These are phyloP conservation scores for Petrolisthes manimaculis DNA, from an alignment of 2,888 invertebrate species.

Conservation along the genomic window DNA sequence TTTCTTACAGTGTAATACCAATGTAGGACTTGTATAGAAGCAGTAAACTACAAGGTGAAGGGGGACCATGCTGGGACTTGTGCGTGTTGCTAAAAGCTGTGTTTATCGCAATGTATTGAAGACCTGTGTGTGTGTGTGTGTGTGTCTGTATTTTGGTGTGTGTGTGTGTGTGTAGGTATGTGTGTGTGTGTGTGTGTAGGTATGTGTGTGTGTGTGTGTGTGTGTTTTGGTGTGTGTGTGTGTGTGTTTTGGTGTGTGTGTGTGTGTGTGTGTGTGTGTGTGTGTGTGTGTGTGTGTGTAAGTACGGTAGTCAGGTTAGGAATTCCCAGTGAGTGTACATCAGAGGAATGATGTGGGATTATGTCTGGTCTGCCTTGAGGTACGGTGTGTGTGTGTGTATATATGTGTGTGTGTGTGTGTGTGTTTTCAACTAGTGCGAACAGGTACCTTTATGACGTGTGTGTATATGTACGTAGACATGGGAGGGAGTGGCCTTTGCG, in stretches of 20 bases:
- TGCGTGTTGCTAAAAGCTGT: no score
- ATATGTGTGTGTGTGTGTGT: neutral
- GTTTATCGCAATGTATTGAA: no score
- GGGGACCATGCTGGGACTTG: no score
- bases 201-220: neutral
- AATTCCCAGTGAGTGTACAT: neutral
- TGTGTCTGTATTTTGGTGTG: neutral
- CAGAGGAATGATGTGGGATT: neutral
- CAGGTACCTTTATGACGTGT: constrained; percentile 13
- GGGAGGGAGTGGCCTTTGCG: no score
- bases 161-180: neutral
- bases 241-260: neutral
- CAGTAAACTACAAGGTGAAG: no score
- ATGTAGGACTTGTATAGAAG: no score
- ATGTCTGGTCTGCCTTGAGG: neutral
- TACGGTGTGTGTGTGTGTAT: neutral
- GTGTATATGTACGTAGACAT: constrained; percentile 2
- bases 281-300: neutral
- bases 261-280: neutral
- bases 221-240: neutral
- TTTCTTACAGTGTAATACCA: no score
- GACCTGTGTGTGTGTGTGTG: neutral
- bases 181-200: neutral
- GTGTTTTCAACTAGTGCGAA: neutral
- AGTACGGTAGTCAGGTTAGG: neutral